These are phyloP conservation scores for Rhodophaea formosa DNA, from an alignment of 2,888 invertebrate genomes.

Conservation along the genomic window DNA sequence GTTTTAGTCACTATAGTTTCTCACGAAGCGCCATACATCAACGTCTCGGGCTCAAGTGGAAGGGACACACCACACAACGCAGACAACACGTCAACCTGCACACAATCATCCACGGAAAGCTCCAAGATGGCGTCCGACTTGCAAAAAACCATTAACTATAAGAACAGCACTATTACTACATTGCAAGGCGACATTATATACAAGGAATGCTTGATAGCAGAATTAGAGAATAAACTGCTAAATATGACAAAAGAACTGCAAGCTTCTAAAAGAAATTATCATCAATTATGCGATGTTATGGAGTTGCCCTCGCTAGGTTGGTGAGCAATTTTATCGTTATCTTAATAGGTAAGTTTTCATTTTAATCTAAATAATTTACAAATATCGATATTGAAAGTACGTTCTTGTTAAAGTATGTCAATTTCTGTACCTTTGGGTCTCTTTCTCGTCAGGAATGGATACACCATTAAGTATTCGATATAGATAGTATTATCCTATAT, in stretches of 20 bases:
- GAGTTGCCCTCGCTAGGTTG: not conserved
- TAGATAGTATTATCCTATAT: too few relatives aligned
- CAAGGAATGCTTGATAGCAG: not conserved
- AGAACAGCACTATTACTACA: not conserved
- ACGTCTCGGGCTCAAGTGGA: slow-evolving; percentile 40
- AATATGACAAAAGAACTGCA: not conserved
- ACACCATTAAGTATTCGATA: too few relatives aligned
- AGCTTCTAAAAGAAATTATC: not conserved
- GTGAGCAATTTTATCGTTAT: not conserved
- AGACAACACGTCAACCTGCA: slow-evolving; percentile 63
- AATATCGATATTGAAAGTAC: too few relatives aligned
- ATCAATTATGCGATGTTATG: not conserved
- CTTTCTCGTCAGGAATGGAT: too few relatives aligned
- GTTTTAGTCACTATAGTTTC: slow-evolving; percentile 51
- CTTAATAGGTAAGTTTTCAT: too few relatives aligned
- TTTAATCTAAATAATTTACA: too few relatives aligned
- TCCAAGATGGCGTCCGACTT: not conserved
- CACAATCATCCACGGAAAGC: slow-evolving; percentile 34
- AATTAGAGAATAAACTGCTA: not conserved
- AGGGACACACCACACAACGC: slow-evolving; percentile 56
- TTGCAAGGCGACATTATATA: not conserved
- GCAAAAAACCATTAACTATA: not conserved
- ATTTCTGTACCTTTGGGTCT: too few relatives aligned
- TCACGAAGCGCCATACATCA: slow-evolving; percentile 46
- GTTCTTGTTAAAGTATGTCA: too few relatives aligned